phyloP scores from a whole-genome alignment of 2,113 vertebrate genomes.

The Asarcornis scutulata region DNA sequence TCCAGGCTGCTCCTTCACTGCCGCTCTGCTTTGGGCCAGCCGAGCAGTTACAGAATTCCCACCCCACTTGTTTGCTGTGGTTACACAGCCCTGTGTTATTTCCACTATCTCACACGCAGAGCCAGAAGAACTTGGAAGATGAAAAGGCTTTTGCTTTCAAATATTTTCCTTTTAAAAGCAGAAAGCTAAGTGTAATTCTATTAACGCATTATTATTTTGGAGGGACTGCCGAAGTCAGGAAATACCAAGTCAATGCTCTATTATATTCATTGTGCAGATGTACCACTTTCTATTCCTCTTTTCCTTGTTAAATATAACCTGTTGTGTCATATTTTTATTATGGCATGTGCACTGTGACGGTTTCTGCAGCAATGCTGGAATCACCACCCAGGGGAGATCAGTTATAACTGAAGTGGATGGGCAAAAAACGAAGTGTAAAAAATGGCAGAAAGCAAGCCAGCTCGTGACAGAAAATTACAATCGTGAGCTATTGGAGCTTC shows the following conservation, averaged over 20 bases:
- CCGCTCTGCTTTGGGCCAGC: background rate
- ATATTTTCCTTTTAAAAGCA: constrained; percentile 62
- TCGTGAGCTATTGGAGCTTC: background rate
- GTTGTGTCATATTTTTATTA: background rate
- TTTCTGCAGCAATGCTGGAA: constrained; percentile 20
- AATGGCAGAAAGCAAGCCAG: background rate
- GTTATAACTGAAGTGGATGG: background rate
- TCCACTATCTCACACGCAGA: constrained; percentile 58
- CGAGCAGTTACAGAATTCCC: constrained; percentile 35
- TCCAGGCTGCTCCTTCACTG: background rate
- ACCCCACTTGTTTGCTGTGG: constrained; percentile 60
- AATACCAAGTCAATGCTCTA: constrained; percentile 61
- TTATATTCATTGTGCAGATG: constrained; percentile 62
- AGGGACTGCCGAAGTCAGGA: constrained; percentile 57
- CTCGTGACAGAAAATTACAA: background rate
- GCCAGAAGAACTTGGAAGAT: constrained; percentile 67
- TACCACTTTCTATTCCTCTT: constrained; percentile 56
- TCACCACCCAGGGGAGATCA: background rate
- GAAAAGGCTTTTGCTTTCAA: constrained; percentile 61
- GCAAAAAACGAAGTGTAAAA: background rate
- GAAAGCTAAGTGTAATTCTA: constrained; percentile 49
- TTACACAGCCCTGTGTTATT: constrained; percentile 46
- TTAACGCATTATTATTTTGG: constrained; percentile 59
- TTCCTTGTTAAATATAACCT: constrained; percentile 57
- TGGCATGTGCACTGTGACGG: background rate